These are phyloP conservation scores for Ptychodera flava DNA, from an alignment of 35 echinoderm and acorn worm species.

Conservation along the genomic window DNA sequence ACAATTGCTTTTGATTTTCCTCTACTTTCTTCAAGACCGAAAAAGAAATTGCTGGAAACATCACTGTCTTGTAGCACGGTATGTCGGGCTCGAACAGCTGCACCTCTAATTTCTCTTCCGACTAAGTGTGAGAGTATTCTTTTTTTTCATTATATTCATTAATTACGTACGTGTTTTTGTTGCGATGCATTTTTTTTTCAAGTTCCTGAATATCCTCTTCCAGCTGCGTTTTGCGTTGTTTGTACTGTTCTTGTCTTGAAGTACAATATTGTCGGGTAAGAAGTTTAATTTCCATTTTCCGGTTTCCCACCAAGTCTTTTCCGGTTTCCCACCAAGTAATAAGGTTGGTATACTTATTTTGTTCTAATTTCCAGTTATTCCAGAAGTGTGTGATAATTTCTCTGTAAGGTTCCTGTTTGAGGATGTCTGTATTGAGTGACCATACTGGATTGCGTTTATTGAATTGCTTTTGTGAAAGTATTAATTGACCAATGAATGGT, in stretches of 20 bases:
- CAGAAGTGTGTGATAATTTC: slow-evolving; percentile 13
- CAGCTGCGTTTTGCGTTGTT: not conserved
- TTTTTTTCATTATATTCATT: slow-evolving; percentile 6
- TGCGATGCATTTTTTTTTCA: too few relatives aligned
- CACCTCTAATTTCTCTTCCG: slow-evolving; percentile 8
- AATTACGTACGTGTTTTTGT: not conserved
- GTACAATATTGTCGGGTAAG: not conserved
- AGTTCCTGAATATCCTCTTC: slow-evolving; percentile 7
- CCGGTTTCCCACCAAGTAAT: too few relatives aligned
- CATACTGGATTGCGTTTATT: not conserved
- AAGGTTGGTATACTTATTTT: not conserved
- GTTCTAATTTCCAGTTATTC: slow-evolving; percentile 9
- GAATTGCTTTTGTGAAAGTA: not conserved
- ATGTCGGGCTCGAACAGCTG: slow-evolving; percentile 10
- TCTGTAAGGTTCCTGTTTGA: slow-evolving; percentile 3
- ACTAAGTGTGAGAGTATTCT: not conserved
- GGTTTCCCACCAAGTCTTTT: slow-evolving; percentile 26
- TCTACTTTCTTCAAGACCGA: slow-evolving; percentile 11
- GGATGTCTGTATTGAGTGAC: slow-evolving; percentile 16
- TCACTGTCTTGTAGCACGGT: slow-evolving; percentile 6
- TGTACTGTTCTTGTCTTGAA: not conserved
- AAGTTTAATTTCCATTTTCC: slow-evolving; percentile 17
- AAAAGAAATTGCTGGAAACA: slow-evolving; percentile 4
- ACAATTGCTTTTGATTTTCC: slow-evolving; percentile 12
- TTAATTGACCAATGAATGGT: slow-evolving; percentile 13